Percentiles rank a stretch among this genome's conserved stretches.
phyloP scores from a whole-genome alignment of 2,797 vertebrate species.

The Acestrorhynchus altus region DNA sequence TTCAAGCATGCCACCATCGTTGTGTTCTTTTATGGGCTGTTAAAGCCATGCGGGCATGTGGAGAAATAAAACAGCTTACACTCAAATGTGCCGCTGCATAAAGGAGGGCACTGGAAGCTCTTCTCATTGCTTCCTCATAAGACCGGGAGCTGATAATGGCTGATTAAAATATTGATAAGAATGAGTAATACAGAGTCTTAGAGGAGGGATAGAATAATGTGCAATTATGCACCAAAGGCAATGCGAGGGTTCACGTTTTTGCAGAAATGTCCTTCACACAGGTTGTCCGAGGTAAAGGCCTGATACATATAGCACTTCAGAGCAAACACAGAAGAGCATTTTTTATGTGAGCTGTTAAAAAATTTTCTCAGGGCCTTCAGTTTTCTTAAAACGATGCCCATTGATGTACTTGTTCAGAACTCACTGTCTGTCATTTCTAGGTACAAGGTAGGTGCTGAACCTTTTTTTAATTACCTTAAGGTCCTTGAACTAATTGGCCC shows the following conservation, averaged over 20 bases:
- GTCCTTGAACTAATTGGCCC: too few species aligned
- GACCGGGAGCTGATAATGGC: not conserved
- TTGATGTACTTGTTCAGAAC: not conserved
- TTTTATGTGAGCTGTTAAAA: not conserved
- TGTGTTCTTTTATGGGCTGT: slow-evolving; percentile 5
- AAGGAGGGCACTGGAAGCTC: not conserved
- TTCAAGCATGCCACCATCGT: not conserved
- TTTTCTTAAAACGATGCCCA: not conserved
- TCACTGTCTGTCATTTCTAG: not conserved
- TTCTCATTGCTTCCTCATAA: slow-evolving; percentile 1
- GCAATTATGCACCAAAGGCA: not conserved
- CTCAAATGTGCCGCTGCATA: not conserved
- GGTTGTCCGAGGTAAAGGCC: not conserved
- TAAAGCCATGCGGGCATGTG: not conserved
- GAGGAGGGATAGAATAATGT: not conserved
- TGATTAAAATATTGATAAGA: not conserved
- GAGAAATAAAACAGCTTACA: slow-evolving; percentile 7
- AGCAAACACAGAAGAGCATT: not conserved
- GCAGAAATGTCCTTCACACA: not conserved
- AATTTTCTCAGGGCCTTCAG: not conserved
- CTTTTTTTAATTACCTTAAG: too few species aligned
- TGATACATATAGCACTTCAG: not conserved
- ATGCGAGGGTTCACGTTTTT: not conserved
- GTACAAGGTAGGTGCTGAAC: too few species aligned
- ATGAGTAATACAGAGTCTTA: not conserved